Base-by-base conservation (phyloP, 2,113 vertebrate species). In the Chamaetylas fuelleborni region DNA sequence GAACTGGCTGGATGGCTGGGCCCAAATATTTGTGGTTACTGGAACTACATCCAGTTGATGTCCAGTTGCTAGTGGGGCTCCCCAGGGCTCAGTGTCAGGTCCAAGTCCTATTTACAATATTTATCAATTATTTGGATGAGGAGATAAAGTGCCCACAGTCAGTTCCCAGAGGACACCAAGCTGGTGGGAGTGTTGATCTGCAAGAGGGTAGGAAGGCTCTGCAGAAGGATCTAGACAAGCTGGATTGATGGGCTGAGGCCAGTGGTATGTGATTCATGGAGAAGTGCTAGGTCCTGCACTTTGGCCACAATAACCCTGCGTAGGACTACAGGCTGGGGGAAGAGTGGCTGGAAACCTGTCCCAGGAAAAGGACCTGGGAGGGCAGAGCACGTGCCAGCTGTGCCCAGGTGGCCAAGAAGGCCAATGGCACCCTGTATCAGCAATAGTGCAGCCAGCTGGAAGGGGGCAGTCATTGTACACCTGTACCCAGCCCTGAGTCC, bases 221-320 rank as follows among this genome's bases (percentile, higher is more conserved):
- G 48, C 34, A 64, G 40, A 48, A 16, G 24, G 48, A 47, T 70
- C n/a, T 70, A 10, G 56, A 62, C 56, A 31, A 26, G 6, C 5
- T 54, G 56, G n/a, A 47, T n/a, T 0, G 0, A 18, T 45, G 47
- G 54, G n/a, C 38, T 11, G 11, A 61, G 38, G 23, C 33, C 47
- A 53, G 0, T 23, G 26, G 18, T 33, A 33, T 14, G 11, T 15
- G 7, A 18, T 77, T 53, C 17, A 9, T 28, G 15, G 23, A 43
- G 26, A 50, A 58, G 31, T 76, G 43, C 36, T 10, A 13, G 15
- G 12, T 69, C 26, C 26, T 60, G 12, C 54, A 19, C 38, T 61
- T 61, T 5, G 9, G 54, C 12, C 45, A 19, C 23, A 69, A 53
- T 9, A 38, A 6, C 8, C 26, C 23, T 19, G 5, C 9, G 24